Evolutionary conservation across 2,888 invertebrate genomes (phyloP), one percentile per base, ranked within the genome.

Genomic region (Calameuta filiformis): DNA sequence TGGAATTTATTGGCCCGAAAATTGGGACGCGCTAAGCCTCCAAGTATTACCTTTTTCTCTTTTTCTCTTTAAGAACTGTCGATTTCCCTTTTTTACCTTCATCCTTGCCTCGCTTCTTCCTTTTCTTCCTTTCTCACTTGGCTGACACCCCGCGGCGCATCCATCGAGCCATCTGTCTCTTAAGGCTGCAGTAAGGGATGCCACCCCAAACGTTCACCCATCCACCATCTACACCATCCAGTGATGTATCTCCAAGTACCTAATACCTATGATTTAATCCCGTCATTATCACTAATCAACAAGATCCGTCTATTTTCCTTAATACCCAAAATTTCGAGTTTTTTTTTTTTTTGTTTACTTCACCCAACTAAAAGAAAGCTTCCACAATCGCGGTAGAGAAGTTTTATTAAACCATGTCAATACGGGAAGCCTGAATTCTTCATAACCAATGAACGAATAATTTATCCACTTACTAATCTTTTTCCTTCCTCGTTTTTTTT

Each of bases 1-100:
- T 89, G 89, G 89, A 90, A 90, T 90, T 89, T 89, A 90, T 87
- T 85, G 89, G 85, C 80, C 85, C 84, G 87, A 88, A 88, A 89
- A 89, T 89, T 89, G 89, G 88, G 84, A 85, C 86, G 86, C 84
- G 83, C 81, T 86, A 86, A 88, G 83, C 71, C 71, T 71, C 31
- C 71, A 4, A 81, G 82, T 85, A 84, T 86, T 84, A 84, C 85
- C 81, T 79, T 81, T 79, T 83, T 81, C 81, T 83, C 81, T 82
- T 77, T 81, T 56, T 23, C 56, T 56, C 23, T 56, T 56, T 23
- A 56, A 56, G 56, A 77, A 79, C 79, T 83, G 82, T 80, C 77
- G 80, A 76, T 69, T 80, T 80, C 80, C 75, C 75, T 79, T 75
- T 77, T 69, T 79, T 78, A 75, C 71, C 73, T 77, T 76, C 76